Percentiles rank a stretch among this genome's conserved stretches.
Conservation (phyloP, 1,140 invertebrate species). For the Caenorhabditis remanei region DNA sequence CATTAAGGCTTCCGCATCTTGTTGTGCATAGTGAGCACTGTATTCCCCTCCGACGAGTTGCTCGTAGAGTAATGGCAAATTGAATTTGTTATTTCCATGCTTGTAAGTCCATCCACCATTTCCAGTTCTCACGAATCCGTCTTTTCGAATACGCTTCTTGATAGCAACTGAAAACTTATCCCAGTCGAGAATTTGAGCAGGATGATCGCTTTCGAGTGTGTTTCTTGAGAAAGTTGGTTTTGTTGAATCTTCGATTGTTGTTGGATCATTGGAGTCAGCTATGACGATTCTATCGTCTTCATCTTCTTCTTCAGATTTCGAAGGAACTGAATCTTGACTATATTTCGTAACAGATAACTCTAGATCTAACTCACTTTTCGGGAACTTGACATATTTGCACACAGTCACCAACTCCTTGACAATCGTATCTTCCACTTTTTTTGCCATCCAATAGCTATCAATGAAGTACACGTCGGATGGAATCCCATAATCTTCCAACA, state of each 20-base stretch:
- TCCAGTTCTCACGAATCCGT: constrained; percentile 5
- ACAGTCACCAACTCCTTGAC: constrained; percentile 13
- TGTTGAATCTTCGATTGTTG: neutral
- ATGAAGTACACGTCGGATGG: constrained; percentile 20
- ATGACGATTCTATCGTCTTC: neutral
- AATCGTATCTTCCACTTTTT: constrained; percentile 11
- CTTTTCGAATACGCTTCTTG: constrained; percentile 27
- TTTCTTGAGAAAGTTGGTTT: neutral
- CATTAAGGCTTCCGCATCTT: constrained; percentile 30
- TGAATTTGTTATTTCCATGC: constrained; percentile 6
- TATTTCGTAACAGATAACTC: neutral
- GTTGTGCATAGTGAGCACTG: constrained; percentile 42
- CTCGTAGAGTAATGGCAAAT: neutral
- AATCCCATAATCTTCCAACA: constrained; percentile 56
- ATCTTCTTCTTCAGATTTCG: neutral
- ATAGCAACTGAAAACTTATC: constrained; percentile 10
- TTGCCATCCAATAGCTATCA: constrained; percentile 35
- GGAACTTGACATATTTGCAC: constrained; percentile 42
- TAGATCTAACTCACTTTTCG: neutral
- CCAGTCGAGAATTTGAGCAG: constrained; percentile 36
- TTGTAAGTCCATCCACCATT: constrained; percentile 19
- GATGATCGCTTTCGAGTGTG: constrained; percentile 5
- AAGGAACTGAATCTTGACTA: neutral
- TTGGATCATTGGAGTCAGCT: constrained; percentile 3
- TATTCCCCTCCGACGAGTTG: constrained; percentile 6